Conservation (phyloP, 1,140 invertebrate genomes). For the Laodelphax striatellus region DNA sequence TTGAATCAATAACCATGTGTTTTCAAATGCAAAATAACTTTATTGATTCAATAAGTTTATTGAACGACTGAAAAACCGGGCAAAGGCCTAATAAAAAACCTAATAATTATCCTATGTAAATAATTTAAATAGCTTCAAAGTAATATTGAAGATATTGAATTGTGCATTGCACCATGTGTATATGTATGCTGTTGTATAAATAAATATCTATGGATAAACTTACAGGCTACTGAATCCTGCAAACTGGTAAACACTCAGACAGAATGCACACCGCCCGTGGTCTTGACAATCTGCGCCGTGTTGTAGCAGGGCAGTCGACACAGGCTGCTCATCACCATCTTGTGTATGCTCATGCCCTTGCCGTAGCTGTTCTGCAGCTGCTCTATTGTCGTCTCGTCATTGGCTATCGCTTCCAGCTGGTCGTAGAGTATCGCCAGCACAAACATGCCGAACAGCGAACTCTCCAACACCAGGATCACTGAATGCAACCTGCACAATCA, state of each 20-base stretch:
- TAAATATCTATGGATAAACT: neutral
- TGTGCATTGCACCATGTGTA: too few species aligned
- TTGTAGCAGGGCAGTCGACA: slow-evolving; percentile 20
- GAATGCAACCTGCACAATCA: slow-evolving; percentile 59
- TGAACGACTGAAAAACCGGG: too few species aligned
- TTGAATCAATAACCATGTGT: too few species aligned
- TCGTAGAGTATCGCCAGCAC: slow-evolving; percentile 81
- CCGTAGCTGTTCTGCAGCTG: slow-evolving; percentile 42
- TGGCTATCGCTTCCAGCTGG: slow-evolving; percentile 74
- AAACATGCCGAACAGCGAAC: slow-evolving; percentile 77
- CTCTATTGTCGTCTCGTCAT: slow-evolving; percentile 73
- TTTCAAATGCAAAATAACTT: too few species aligned
- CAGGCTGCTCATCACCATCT: slow-evolving; percentile 18
- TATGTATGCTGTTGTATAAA: too few species aligned
- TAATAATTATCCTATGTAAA: too few species aligned
- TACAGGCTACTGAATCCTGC: neutral
- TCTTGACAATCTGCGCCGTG: neutral
- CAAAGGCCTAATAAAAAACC: too few species aligned
- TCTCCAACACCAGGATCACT: slow-evolving; percentile 72
- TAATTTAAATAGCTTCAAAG: too few species aligned
- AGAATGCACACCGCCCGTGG: slow-evolving; percentile 13
- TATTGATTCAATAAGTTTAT: too few species aligned
- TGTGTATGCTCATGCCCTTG: slow-evolving; percentile 16
- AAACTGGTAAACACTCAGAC: slow-evolving; percentile 10
- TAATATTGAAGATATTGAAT: too few species aligned